Evolutionary conservation across 2,888 invertebrate species (phyloP).

Genomic region (Chironomus riparius): DNA sequence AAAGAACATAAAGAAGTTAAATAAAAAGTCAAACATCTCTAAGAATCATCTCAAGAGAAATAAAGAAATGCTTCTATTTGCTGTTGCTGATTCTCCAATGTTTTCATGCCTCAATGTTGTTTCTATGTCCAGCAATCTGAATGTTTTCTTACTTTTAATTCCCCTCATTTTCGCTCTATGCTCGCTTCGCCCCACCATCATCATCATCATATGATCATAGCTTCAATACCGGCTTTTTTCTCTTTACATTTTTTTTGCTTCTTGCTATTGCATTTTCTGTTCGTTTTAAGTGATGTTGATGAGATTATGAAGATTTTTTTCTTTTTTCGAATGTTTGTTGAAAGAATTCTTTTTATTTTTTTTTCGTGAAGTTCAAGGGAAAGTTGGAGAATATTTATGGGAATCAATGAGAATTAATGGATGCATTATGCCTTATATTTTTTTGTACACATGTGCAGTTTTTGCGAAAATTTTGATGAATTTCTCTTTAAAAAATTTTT

Average conservation of each 20-base stretch:
- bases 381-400: not conserved
- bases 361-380: not conserved
- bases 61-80: not conserved
- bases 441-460: too few relatives aligned
- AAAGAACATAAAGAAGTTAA: not conserved
- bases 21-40: not conserved
- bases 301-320: not conserved
- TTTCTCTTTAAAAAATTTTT: too few relatives aligned
- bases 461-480: too few relatives aligned
- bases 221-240: slow-evolving; percentile 4
- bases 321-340: not conserved
- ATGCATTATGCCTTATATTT: too few relatives aligned
- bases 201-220: slow-evolving; percentile 7
- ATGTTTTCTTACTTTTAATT: not conserved
- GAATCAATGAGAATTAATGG: not conserved
- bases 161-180: not conserved
- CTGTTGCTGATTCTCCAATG: not conserved
- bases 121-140: not conserved
- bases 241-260: not conserved
- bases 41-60: not conserved
- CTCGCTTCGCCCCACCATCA: slow-evolving; percentile 5
- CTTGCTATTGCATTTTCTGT: not conserved
- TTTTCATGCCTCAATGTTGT: not conserved
- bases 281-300: not conserved
- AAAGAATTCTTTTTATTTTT: not conserved